Conservation (phyloP, 2,113 vertebrate species). For the Pterophyllum scalare region DNA sequence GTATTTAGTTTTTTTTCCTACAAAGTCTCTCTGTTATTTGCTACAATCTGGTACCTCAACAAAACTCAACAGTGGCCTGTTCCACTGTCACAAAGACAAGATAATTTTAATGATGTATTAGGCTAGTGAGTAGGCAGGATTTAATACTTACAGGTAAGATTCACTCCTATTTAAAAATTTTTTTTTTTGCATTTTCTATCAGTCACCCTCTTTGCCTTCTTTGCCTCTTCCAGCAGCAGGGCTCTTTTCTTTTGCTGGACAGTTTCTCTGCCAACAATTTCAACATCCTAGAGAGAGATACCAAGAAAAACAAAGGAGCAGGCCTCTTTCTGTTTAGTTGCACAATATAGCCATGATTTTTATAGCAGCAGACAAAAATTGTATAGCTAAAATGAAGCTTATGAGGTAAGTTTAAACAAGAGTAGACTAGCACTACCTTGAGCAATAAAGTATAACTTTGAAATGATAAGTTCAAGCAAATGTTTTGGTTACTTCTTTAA, state of each 20-base stretch:
- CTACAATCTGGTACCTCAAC: too few species aligned
- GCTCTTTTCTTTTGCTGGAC: background rate
- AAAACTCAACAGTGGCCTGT: background rate
- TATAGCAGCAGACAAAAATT: background rate
- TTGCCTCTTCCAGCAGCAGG: background rate
- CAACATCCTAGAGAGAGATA: background rate
- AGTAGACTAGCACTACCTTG: background rate
- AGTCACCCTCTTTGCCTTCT: too few species aligned
- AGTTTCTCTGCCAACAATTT: background rate
- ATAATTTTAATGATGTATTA: fast-evolving
- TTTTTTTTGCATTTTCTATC: too few species aligned
- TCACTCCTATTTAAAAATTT: background rate
- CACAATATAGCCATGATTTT: background rate
- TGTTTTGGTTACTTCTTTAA: background rate
- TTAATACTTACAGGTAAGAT: background rate
- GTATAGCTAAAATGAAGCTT: background rate
- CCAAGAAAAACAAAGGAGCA: background rate
- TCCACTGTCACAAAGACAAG: background rate
- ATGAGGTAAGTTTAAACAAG: background rate
- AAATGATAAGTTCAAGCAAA: too few species aligned
- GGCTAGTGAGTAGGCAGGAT: background rate
- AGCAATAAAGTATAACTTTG: background rate
- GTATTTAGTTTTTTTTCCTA: background rate
- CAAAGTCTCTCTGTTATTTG: background rate
- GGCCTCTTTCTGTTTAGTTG: background rate